Evolutionary conservation across 2,797 vertebrate species (phyloP).

Genomic region (Phylloscopus collybita): DNA sequence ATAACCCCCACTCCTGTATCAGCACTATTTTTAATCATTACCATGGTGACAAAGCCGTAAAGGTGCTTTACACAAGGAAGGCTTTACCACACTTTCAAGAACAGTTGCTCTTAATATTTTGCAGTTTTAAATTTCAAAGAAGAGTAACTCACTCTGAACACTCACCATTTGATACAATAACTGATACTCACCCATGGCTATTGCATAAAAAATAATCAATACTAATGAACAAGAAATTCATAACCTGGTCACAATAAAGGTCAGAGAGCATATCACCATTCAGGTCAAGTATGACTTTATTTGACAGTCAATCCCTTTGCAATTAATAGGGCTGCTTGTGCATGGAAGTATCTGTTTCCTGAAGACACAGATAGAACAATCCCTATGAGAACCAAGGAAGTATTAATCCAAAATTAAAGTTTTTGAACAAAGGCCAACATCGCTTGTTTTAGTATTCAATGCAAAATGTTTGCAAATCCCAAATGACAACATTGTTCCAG

Average conservation of each 20-base stretch:
- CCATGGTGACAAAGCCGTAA: slow-evolving; percentile 56
- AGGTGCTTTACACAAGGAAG: slow-evolving; percentile 47
- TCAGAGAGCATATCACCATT: neutral
- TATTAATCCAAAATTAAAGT: slow-evolving; percentile 44
- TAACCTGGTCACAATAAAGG: neutral
- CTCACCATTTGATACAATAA: neutral
- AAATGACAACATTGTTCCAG: slow-evolving; percentile 28
- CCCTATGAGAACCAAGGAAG: slow-evolving; percentile 15
- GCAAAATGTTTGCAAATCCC: slow-evolving; percentile 34
- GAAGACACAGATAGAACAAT: slow-evolving; percentile 1
- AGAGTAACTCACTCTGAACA: neutral
- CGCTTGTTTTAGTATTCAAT: slow-evolving; percentile 7
- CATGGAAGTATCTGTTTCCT: slow-evolving; percentile 22
- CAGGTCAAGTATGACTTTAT: neutral
- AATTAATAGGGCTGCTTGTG: neutral
- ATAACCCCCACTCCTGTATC: slow-evolving; percentile 34
- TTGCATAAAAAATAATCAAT: neutral
- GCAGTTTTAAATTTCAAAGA: neutral
- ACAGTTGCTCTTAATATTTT: neutral
- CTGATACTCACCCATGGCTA: neutral
- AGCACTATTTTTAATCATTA: slow-evolving; percentile 66
- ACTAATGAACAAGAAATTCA: neutral
- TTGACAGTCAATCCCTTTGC: neutral
- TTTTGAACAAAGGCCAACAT: slow-evolving; percentile 31
- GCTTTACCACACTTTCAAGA: neutral